Base-by-base conservation (phyloP, 2,888 invertebrate species). In the Pyrgus malvae region DNA sequence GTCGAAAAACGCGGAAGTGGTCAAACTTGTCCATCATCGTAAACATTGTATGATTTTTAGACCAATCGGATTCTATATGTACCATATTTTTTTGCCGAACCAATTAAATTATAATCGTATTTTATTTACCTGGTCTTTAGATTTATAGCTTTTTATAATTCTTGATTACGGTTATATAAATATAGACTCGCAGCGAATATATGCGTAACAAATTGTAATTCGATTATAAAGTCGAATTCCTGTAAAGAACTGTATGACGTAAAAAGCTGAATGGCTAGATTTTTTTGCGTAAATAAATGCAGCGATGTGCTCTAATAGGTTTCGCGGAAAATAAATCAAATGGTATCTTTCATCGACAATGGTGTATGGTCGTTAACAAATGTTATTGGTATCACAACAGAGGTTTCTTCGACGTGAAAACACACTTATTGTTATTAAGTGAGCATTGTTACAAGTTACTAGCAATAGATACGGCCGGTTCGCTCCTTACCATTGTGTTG, bases 401-500 rank as follows among this genome's bases (percentile, higher is more conserved):
- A 31, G 31, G 40, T 40, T 54, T 40, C 21, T 31, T 38, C 31
- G 46, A 35, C 55, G 59, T 57, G 57, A 53, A 57, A 61, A 49
- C 53, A 46, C 59, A 48, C 57, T 53, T 55, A 59, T 54, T 57
- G 59, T 61, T 57, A 57, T 61, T 61, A 59, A 59, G 59, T 51
- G 57, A 51, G 57, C 59, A 56, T 61, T 61, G 58, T 62, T 57
- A 48, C 46, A 37, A 46, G 45, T 31, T 54, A 33, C 46, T 38
- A 44, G 54, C 58, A 48, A 53, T 57, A 60, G 58, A 62, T 62
- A 56, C 46, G 41, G 56, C 56, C 33, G 48, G 55, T 55, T 58
- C 63, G 61, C 58, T 21, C 31, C 38, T 56, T 49, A 33, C 56
- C 64, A 63, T 63, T 65, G 66, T 65, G 57, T 58, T 49, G 45